A percentile compares a stretch with the other conserved stretches of the same genome.
phyloP scores from a whole-genome alignment of 2,888 invertebrate genomes.

The Euproctis similis region DNA sequence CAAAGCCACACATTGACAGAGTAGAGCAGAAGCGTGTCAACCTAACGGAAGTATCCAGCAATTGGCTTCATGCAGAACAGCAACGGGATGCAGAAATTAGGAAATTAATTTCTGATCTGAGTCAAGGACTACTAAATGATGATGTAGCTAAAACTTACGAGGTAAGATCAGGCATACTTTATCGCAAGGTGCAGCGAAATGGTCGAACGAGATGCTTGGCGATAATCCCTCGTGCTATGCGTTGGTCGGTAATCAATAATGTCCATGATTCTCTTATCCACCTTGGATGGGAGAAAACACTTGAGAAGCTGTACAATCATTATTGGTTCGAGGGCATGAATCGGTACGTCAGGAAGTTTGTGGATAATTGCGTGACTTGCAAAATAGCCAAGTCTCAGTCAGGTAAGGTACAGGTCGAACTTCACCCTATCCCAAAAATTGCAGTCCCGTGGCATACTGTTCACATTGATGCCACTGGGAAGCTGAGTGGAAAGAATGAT shows the following conservation, averaged over 20 bases:
- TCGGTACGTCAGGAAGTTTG: slow-evolving; percentile 23
- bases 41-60: too few species aligned
- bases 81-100: too few species aligned
- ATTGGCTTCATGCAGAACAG: too few species aligned
- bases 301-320: slow-evolving; percentile 17
- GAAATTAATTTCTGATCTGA: too few species aligned
- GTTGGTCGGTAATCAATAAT: slow-evolving; percentile 3
- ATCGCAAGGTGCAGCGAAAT: slow-evolving; percentile 3
- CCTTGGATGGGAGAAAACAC: slow-evolving; percentile 12
- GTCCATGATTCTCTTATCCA: slow-evolving; percentile 4
- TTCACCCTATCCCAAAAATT: slow-evolving; percentile 27
- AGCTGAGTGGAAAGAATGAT: slow-evolving; percentile 5
- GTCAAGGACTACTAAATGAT: too few species aligned
- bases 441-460: slow-evolving; percentile 4
- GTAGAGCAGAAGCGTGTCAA: too few species aligned
- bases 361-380: too few species aligned
- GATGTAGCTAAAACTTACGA: slow-evolving; percentile 1
- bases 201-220: neutral
- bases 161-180: neutral
- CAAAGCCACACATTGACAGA: too few species aligned
- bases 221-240: slow-evolving; percentile 2
- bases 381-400: slow-evolving; percentile 23
- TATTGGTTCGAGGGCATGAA: slow-evolving; percentile 27
- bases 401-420: slow-evolving; percentile 24
- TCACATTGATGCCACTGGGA: slow-evolving; percentile 6